Conservation (phyloP, 2,113 vertebrate species). For the Oreocharis arfaki region DNA sequence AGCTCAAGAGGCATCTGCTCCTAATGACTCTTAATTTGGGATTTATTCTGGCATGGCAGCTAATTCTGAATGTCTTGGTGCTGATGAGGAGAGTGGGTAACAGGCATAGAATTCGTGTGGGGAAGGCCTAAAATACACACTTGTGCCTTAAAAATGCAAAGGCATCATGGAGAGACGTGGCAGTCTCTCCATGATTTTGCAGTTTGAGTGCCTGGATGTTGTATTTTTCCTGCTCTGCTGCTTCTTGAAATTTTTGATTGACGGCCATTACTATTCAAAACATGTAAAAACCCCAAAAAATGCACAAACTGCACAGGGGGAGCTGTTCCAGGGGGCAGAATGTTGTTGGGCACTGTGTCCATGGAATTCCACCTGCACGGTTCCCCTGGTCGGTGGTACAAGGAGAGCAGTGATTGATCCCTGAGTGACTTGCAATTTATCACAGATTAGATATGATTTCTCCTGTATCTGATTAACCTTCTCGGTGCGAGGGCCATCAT, state of each 20-base stretch:
- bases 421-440: slow-evolving; percentile 36
- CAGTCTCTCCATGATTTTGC: neutral
- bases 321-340: neutral
- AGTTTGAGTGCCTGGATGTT: neutral
- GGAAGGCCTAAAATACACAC: neutral
- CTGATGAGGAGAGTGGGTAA: neutral
- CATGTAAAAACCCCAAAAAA: neutral
- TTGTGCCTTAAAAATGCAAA: neutral
- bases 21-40: neutral
- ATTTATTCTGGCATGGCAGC: neutral
- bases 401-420: slow-evolving; percentile 24
- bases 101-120: fast-evolving
- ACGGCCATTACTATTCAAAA: neutral
- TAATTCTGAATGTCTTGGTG: neutral
- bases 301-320: neutral
- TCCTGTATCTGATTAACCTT: slow-evolving; percentile 75
- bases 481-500: slow-evolving; percentile 60
- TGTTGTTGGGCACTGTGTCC: neutral
- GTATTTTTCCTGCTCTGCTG: neutral
- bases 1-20: neutral
- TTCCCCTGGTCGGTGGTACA: neutral
- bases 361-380: neutral
- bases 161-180: too few relatives aligned
- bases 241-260: neutral
- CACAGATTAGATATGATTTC: slow-evolving; percentile 44